Evolutionary conservation across 2,888 invertebrate species (phyloP), one percentile per base, ranked within the genome.

Genomic region (Agonopterix arenella): DNA sequence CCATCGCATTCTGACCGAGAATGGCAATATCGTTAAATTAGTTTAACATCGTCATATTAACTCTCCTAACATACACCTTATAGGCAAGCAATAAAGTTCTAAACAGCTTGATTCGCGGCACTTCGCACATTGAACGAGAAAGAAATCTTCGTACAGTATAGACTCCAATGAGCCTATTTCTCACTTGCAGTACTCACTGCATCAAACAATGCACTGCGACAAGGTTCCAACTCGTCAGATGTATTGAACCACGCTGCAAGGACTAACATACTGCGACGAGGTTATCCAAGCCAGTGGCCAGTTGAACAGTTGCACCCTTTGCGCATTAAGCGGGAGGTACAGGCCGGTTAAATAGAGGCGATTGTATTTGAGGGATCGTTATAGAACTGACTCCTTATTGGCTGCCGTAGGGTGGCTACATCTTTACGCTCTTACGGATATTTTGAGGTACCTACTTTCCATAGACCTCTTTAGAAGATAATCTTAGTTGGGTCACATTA

Each of bases 341-440:
- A 42, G 42, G 42, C 43, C 47, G 42, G 42, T 38, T 47, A 43
- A 47, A 47, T 47, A 47, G 43, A 36, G 47, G 42, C 28, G 43
- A 47, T 47, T 47, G 47, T 47, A 47, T 47, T 16, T 47, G 47
- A 47, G 36, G 47, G n/a, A 47, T 47, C 41, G 47, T 47, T 42
- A 47, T 47, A 47, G 46, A 46, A 46, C 13, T 46, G 38, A 11
- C 46, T 46, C 46, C 46, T 38, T 46, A 46, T 46, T 37, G 46
- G 46, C 28, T 28, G 28, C 7, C 7, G 28, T 28, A 28, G 28
- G 28, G 28, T 28, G 28, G 7, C 28, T 40, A 40, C 40, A n/a
- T n/a, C 40, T 40, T 40, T 40, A n/a, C 4, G 0, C 4, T n/a
- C 40, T n/a, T 4, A 40, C 10, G 40, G 40, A n/a, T 9, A 40